These are phyloP conservation scores for Sarcophaga caerulescens DNA, from an alignment of 2,888 invertebrate species.

Conservation along the genomic window DNA sequence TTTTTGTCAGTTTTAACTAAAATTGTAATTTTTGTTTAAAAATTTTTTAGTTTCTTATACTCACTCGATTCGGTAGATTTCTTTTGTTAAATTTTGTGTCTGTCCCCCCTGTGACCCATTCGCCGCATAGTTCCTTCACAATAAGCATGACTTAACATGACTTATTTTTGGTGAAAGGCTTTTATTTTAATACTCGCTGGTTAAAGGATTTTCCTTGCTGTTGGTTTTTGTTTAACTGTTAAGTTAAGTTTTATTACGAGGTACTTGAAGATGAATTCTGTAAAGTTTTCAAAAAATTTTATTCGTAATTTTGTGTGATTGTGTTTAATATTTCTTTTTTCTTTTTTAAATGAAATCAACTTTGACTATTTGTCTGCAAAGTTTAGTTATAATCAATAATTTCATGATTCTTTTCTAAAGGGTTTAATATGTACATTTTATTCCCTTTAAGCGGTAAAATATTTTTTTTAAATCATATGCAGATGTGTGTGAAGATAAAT, in stretches of 20 bases:
- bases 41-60: slow-evolving; percentile 21
- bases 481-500: too few species aligned
- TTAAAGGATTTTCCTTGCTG: slow-evolving; percentile 23
- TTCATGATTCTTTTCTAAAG: background rate
- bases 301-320: background rate
- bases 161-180: background rate
- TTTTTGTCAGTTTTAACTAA: slow-evolving; percentile 39
- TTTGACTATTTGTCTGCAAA: slow-evolving; percentile 53
- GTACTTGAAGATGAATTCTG: slow-evolving; percentile 26
- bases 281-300: background rate
- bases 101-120: background rate
- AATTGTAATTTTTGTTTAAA: background rate
- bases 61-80: slow-evolving; percentile 26
- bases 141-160: background rate
- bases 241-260: background rate
- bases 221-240: slow-evolving; percentile 2
- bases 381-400: slow-evolving; percentile 43
- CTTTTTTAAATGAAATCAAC: background rate
- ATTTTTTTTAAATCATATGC: too few species aligned
- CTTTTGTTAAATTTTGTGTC: slow-evolving; percentile 23
- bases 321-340: background rate
- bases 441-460: too few species aligned
- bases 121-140: background rate
- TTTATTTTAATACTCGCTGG: slow-evolving; percentile 5
- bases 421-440: too few species aligned